These are phyloP conservation scores for Shinisaurus crocodilurus DNA, from an alignment of 2,113 vertebrate species.

Conservation along the genomic window DNA sequence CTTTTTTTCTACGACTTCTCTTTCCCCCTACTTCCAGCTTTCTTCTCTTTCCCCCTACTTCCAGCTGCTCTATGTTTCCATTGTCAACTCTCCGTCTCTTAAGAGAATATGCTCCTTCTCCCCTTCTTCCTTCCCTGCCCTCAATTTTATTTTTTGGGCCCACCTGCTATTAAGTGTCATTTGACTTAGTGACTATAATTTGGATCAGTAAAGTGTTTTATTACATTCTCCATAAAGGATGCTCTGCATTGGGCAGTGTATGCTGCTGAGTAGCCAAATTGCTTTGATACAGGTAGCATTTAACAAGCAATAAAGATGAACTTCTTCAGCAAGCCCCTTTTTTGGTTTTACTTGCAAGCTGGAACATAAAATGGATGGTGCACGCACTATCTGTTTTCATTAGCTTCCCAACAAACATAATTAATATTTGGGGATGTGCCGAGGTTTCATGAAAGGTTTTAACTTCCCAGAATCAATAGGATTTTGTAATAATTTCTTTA, in stretches of 20 bases:
- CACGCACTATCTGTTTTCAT: not conserved
- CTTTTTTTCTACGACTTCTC: too few relatives aligned
- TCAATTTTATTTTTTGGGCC: not conserved
- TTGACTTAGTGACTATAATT: constrained; percentile 12
- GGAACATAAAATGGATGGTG: not conserved
- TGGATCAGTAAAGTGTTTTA: not conserved
- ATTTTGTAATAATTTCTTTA: not conserved
- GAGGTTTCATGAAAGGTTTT: not conserved
- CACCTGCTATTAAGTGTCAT: not conserved
- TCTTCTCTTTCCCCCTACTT: not conserved
- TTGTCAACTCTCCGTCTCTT: not conserved
- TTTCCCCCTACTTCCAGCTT: not conserved
- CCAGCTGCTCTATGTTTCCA: not conserved
- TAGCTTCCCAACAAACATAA: not conserved
- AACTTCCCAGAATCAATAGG: not conserved
- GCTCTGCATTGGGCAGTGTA: not conserved
- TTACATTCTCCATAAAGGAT: not conserved
- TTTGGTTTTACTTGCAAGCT: not conserved
- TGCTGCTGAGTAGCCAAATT: not conserved
- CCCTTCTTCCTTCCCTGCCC: not conserved
- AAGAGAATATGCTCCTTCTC: not conserved
- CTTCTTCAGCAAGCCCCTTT: not conserved
- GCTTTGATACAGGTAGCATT: not conserved
- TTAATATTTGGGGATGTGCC: not conserved
- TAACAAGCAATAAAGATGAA: not conserved